Conservation (phyloP, 2,888 invertebrate species). For the Netelia inedita region DNA sequence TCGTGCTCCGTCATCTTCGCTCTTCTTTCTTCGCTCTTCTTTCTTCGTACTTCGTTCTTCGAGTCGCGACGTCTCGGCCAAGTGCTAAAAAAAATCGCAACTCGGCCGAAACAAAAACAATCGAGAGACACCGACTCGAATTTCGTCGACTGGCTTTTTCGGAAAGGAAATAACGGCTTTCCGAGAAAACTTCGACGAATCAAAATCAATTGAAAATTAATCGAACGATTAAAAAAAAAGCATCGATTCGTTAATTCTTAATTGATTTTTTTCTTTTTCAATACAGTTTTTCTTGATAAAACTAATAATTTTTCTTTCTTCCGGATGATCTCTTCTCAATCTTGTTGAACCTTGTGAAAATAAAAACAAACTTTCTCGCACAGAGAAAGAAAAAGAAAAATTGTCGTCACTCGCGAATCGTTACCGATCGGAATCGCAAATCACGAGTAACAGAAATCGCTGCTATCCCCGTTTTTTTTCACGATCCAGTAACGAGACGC, state of each 20-base stretch:
- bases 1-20: constrained; percentile 41
- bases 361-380: constrained; percentile 5
- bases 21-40: constrained; percentile 25
- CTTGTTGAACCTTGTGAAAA: not conserved
- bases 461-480: constrained; percentile 30
- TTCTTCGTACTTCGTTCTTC: not conserved
- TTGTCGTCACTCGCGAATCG: constrained; percentile 8
- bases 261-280: constrained; percentile 1
- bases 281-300: not conserved
- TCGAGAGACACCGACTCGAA: constrained; percentile 56
- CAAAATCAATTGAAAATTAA: constrained; percentile 13
- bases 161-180: constrained; percentile 51
- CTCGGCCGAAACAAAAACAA: constrained; percentile 52
- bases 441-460: constrained; percentile 56
- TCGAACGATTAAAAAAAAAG: not conserved
- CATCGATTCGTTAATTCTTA: not conserved
- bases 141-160: constrained; percentile 49
- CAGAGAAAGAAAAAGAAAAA: constrained; percentile 15
- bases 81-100: constrained; percentile 65
- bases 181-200: constrained; percentile 55
- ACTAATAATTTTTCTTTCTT: constrained; percentile 40
- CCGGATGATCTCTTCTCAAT: not conserved
- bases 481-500: constrained; percentile 37
- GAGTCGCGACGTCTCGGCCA: constrained; percentile 42
- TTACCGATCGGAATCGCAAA: constrained; percentile 30